Evolutionary conservation across 2,888 invertebrate genomes (phyloP).

Genomic region (Frankliniella intonsa): DNA sequence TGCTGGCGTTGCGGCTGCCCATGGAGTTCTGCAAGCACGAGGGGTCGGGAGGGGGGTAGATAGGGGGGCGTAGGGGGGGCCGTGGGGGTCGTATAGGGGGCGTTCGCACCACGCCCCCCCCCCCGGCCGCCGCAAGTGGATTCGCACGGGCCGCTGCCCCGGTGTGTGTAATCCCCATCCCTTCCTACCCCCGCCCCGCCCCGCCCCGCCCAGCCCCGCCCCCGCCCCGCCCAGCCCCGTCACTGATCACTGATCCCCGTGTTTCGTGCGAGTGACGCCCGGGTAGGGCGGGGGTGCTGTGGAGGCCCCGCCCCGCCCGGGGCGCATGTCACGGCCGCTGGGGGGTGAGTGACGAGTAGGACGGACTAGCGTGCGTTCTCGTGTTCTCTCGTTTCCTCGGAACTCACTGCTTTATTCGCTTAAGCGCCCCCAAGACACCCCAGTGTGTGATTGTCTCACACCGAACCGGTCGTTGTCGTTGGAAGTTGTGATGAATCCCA

Average conservation of each 20-base stretch:
- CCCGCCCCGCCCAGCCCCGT: constrained; percentile 33
- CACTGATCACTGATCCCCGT: constrained; percentile 39
- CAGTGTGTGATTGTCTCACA: too few relatives aligned
- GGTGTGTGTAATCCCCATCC: constrained; percentile 36
- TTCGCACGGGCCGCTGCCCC: constrained; percentile 33
- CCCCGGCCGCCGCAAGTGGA: constrained; percentile 31
- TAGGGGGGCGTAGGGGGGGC: background rate
- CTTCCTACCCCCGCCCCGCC: constrained; percentile 39
- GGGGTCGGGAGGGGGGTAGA: too few relatives aligned
- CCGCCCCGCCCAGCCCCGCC: constrained; percentile 37
- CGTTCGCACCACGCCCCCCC: background rate
- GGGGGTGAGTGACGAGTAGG: background rate
- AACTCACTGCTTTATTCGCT: too few relatives aligned
- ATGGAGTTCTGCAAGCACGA: constrained; percentile 29
- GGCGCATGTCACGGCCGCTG: constrained; percentile 28
- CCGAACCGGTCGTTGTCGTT: too few relatives aligned
- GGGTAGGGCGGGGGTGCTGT: constrained; percentile 30
- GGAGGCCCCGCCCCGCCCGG: background rate
- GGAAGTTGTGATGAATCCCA: too few relatives aligned
- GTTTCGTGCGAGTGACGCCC: constrained; percentile 31
- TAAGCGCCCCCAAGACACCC: too few relatives aligned
- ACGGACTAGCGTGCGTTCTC: background rate
- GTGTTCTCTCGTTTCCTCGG: too few relatives aligned
- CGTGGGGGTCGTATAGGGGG: background rate
- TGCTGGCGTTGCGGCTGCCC: constrained; percentile 37